Evolutionary conservation across 2,113 vertebrate genomes (phyloP).

Genomic region (Macrotis lagotis): DNA sequence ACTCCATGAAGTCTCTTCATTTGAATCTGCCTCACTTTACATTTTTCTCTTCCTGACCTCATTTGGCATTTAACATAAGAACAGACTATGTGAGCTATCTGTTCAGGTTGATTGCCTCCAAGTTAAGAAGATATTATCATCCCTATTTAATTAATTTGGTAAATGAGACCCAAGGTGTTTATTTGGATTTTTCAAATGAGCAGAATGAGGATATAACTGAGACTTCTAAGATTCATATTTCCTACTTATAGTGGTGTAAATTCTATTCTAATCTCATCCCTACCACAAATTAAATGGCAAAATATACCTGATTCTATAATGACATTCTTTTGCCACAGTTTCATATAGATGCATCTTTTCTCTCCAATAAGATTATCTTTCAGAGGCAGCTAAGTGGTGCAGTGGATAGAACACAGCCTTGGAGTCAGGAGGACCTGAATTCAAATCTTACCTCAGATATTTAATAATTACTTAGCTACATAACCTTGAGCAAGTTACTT

Average conservation of each 20-base stretch:
- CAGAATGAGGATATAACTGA: not conserved
- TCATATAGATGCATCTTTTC: not conserved
- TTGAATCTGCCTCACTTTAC: not conserved
- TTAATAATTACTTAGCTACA: no score
- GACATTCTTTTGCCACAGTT: not conserved
- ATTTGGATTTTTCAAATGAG: not conserved
- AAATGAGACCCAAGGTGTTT: not conserved
- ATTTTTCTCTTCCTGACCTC: not conserved
- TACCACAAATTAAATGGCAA: not conserved
- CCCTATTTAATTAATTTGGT: not conserved
- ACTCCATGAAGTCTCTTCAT: not conserved
- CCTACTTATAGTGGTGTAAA: not conserved
- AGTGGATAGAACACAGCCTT: no score
- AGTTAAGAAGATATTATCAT: not conserved
- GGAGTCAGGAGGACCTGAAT: no score
- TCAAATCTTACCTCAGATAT: no score
- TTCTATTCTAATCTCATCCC: not conserved
- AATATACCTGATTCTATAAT: not conserved
- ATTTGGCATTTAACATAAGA: not conserved
- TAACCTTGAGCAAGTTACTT: no score
- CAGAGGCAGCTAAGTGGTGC: no score
- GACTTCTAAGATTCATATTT: not conserved
- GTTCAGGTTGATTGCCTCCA: not conserved
- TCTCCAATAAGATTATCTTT: not conserved
- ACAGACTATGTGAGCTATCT: not conserved